phyloP scores from a whole-genome alignment of 2,888 invertebrate genomes.

The Cylloceria caligata region DNA sequence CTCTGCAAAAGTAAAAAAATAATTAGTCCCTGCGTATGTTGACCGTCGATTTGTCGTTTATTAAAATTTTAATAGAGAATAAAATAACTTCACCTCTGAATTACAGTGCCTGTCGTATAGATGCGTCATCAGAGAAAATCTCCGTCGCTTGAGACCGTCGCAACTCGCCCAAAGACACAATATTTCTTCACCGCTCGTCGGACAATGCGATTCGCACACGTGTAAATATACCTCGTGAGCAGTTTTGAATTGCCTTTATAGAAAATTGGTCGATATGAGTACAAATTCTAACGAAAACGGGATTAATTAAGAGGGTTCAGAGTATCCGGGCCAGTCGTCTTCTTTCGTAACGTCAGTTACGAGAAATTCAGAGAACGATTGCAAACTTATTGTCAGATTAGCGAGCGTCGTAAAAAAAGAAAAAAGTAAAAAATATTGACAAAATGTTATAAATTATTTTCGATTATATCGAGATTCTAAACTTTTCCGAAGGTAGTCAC shows the following conservation, averaged over 20 bases:
- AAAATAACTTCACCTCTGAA: constrained; percentile 87
- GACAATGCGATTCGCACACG: constrained; percentile 94
- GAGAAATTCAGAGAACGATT: not conserved
- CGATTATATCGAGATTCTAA: no score
- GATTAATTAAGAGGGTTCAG: no score
- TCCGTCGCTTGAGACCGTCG: constrained; percentile 94
- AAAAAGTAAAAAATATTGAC: constrained; percentile 2
- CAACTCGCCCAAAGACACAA: constrained; percentile 96
- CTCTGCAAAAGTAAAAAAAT: constrained; percentile 70
- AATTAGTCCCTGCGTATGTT: constrained; percentile 1
- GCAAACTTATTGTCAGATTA: no score
- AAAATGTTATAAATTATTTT: not conserved
- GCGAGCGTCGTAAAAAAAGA: not conserved
- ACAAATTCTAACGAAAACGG: not conserved
- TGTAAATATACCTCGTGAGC: constrained; percentile 94
- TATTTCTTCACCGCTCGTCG: constrained; percentile 90
- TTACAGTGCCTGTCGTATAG: constrained; percentile 97
- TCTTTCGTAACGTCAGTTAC: no score
- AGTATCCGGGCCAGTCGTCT: no score
- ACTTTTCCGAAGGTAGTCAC: no score
- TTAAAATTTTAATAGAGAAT: not conserved
- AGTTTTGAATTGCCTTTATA: constrained; percentile 89
- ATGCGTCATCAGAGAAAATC: constrained; percentile 98
- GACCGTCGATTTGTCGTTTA: not conserved
- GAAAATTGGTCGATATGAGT: not conserved